Conservation (phyloP, 2,113 vertebrate species). For the Sitta europaea region DNA sequence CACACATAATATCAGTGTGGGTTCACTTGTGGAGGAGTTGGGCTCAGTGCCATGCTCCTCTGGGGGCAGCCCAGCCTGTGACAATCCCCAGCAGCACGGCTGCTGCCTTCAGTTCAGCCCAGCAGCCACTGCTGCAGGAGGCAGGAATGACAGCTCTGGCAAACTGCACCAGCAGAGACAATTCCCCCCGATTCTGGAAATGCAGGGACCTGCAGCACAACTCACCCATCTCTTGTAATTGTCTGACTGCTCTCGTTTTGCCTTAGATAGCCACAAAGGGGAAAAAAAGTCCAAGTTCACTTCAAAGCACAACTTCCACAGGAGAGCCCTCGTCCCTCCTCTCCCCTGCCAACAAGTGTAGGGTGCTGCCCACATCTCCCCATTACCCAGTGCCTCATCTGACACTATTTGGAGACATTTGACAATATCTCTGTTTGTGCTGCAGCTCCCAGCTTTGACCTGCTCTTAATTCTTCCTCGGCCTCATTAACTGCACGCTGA, state of each 20-base stretch:
- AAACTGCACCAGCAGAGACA: neutral
- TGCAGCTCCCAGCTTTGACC: neutral
- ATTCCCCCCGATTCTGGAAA: neutral
- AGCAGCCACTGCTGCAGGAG: neutral
- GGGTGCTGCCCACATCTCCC: neutral
- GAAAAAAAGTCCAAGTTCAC: neutral
- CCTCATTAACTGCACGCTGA: conserved; percentile 10
- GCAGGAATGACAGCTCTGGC: neutral
- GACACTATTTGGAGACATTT: no score
- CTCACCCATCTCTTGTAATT: neutral
- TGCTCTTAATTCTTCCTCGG: conserved; percentile 3
- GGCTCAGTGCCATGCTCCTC: neutral
- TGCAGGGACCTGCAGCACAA: neutral
- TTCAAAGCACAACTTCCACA: neutral
- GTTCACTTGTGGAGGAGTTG: neutral
- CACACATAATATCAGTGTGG: neutral
- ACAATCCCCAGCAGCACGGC: neutral
- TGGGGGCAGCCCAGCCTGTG: neutral
- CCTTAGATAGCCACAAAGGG: neutral
- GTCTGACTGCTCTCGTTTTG: neutral
- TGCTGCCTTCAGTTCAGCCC: neutral
- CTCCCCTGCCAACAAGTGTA: neutral
- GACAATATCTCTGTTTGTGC: neutral
- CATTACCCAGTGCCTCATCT: neutral
- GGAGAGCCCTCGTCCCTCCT: neutral